Evolutionary conservation across 2,797 vertebrate species (phyloP).

Genomic region (Xiphorhynchus erythropygius): DNA sequence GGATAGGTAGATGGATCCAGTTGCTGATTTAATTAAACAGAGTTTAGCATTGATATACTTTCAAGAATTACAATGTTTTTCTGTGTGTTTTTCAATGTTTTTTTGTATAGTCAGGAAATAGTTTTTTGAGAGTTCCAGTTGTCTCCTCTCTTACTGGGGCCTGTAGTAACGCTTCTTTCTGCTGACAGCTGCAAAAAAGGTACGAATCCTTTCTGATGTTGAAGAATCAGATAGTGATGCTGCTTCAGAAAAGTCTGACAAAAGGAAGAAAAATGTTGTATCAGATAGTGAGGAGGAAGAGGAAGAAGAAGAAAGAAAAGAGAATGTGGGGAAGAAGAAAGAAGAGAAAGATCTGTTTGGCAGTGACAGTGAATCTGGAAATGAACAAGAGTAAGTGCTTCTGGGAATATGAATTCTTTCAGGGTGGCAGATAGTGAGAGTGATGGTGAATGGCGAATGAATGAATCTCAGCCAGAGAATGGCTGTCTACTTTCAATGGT

Average conservation of each 20-base stretch:
- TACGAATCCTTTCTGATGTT: conserved; percentile 85
- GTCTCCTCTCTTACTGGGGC: not conserved
- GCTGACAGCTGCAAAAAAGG: conserved; percentile 83
- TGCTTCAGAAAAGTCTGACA: conserved; percentile 76
- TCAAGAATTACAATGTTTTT: not conserved
- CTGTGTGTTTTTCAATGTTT: no score
- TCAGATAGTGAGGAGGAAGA: conserved; percentile 89
- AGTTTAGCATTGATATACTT: not conserved
- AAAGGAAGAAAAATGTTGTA: conserved; percentile 81
- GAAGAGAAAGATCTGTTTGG: conserved; percentile 93
- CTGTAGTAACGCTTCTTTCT: not conserved
- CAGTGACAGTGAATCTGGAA: conserved; percentile 93
- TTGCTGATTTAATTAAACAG: not conserved
- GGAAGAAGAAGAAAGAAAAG: conserved; percentile 72
- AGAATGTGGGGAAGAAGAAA: conserved; percentile 79
- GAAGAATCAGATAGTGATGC: conserved; percentile 89
- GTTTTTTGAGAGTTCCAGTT: not conserved
- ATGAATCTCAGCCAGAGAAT: not conserved
- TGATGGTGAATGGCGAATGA: not conserved
- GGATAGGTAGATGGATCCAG: not conserved
- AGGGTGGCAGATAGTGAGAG: not conserved
- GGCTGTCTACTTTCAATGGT: not conserved
- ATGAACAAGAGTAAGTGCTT: conserved; percentile 92
- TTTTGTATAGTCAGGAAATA: not conserved
- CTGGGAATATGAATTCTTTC: not conserved